Conservation (phyloP, 1,140 invertebrate species). For the Solenopsis invicta region DNA sequence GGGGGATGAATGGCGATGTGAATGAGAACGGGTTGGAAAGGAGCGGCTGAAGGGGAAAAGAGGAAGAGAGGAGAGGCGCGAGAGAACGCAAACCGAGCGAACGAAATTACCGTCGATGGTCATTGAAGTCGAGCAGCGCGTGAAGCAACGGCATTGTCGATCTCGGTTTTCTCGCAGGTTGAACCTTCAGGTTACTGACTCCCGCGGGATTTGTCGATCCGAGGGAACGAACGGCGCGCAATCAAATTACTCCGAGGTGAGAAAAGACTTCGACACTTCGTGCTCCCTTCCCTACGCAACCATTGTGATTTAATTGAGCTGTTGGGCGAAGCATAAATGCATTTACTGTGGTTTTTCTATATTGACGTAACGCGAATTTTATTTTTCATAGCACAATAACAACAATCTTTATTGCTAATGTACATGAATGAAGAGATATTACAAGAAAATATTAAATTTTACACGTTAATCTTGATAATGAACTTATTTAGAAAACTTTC, state of each 20-base stretch:
- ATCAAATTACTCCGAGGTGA: constrained; percentile 27
- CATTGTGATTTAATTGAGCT: constrained; percentile 5
- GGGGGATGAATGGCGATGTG: constrained; percentile 54
- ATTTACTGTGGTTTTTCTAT: not conserved
- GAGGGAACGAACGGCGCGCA: not conserved
- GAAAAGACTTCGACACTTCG: not conserved
- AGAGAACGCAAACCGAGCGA: constrained; percentile 61
- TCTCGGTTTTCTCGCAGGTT: constrained; percentile 36
- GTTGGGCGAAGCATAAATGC: not conserved
- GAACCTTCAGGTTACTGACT: constrained; percentile 52
- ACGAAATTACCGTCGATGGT: constrained; percentile 68
- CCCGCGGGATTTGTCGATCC: constrained; percentile 4
- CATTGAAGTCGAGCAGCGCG: constrained; percentile 65
- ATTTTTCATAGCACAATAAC: not conserved
- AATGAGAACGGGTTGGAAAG: constrained; percentile 40
- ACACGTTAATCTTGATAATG: not conserved
- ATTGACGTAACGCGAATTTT: not conserved
- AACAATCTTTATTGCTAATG: not conserved
- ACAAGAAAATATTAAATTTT: not conserved
- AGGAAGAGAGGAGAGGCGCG: constrained; percentile 13
- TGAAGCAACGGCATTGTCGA: constrained; percentile 40
- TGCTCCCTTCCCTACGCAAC: not conserved
- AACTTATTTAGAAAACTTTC: not conserved
- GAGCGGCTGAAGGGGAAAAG: not conserved
- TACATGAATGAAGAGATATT: not conserved